These are phyloP conservation scores for Agrochola lychnidis DNA, from an alignment of 2,888 invertebrate species.

Conservation along the genomic window DNA sequence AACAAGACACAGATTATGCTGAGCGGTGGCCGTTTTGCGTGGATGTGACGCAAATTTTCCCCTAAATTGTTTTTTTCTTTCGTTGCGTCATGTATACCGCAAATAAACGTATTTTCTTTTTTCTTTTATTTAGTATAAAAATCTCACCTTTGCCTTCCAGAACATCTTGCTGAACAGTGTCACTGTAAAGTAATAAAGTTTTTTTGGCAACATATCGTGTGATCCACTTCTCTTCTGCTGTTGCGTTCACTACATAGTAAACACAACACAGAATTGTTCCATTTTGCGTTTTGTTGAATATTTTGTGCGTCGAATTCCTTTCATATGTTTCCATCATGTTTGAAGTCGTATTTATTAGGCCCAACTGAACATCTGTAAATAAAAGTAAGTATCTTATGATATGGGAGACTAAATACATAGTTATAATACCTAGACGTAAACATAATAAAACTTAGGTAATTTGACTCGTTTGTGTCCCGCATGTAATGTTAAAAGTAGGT, in stretches of 20 bases:
- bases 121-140: too few relatives aligned
- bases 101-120: too few relatives aligned
- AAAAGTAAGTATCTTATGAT: background rate
- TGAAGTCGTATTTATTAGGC: conserved; percentile 13
- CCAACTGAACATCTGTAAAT: conserved; percentile 37
- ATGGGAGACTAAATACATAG: background rate
- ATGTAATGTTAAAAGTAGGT: too few relatives aligned
- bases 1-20: too few relatives aligned
- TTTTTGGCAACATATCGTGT: conserved; percentile 20
- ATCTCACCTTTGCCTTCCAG: background rate
- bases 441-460: background rate
- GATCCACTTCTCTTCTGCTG: background rate
- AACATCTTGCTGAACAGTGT: rapidly evolving
- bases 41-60: too few relatives aligned
- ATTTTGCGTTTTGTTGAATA: background rate
- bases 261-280: conserved; percentile 36
- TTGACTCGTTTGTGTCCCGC: too few relatives aligned
- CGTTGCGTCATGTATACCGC: too few relatives aligned
- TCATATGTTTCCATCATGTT: conserved; percentile 2
- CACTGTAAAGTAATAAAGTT: conserved; percentile 31
- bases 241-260: background rate
- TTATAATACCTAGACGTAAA: background rate
- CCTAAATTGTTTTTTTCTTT: too few relatives aligned
- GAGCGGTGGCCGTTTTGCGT: too few relatives aligned
- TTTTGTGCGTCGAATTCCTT: rapidly evolving